Conservation (phyloP, 2,113 vertebrate species). For the Orycteropus afer region DNA sequence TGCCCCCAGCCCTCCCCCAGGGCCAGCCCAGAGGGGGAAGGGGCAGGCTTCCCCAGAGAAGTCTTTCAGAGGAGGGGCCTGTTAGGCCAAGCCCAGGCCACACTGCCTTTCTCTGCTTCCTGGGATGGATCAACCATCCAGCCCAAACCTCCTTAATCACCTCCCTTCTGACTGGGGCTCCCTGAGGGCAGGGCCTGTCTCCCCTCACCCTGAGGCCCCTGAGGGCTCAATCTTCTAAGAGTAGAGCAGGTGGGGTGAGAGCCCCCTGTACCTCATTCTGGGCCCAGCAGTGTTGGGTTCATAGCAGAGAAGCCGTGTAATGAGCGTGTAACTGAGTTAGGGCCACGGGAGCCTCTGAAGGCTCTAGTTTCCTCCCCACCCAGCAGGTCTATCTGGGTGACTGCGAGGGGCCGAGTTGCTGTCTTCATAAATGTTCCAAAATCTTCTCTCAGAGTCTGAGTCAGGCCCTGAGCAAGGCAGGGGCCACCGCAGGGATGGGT, state of each 20-base stretch:
- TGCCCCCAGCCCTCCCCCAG: neutral
- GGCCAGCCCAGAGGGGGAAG: neutral
- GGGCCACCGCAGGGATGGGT: neutral
- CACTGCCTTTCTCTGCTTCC: neutral
- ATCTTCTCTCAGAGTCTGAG: constrained; percentile 42
- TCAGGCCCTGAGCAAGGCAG: neutral
- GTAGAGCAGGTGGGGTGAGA: too few relatives aligned
- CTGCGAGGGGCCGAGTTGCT: constrained; percentile 60
- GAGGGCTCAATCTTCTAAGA: neutral
- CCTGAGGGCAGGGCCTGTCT: neutral
- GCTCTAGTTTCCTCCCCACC: constrained; percentile 80
- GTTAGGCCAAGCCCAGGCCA: neutral
- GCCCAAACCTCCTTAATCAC: neutral
- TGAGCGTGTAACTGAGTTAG: constrained; percentile 84
- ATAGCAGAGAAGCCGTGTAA: constrained; percentile 74
- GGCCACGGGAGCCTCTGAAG: constrained; percentile 76
- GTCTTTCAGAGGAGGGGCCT: neutral
- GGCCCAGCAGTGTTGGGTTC: neutral
- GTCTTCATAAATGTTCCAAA: constrained; percentile 55
- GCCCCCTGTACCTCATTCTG: too few relatives aligned
- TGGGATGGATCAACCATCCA: neutral
- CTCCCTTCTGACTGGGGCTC: neutral
- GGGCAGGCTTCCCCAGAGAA: neutral
- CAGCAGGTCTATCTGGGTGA: constrained; percentile 73
- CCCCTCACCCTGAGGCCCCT: neutral